Evolutionary conservation across 92 coral and sea anemone species (phyloP).

Genomic region (Ricordea florida): DNA sequence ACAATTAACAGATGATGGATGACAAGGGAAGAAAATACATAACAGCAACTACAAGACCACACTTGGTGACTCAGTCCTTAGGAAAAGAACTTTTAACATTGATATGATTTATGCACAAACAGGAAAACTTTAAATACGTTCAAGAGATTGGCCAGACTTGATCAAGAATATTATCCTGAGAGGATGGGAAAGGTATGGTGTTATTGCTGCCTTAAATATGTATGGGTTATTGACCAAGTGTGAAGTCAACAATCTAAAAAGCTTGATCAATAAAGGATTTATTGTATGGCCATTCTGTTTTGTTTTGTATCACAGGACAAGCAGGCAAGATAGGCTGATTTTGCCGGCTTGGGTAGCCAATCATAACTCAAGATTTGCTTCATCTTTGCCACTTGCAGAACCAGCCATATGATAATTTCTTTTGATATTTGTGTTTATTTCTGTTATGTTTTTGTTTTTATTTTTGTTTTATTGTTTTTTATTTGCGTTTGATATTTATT

Average conservation of each 20-base stretch:
- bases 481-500: conserved; percentile 8
- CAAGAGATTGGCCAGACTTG: conserved; percentile 79
- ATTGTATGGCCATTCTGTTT: not conserved
- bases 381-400: too few relatives aligned
- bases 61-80: not conserved
- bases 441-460: not conserved
- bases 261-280: not conserved
- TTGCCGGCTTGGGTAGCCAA: too few relatives aligned
- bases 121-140: conserved; percentile 84
- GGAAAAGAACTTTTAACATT: not conserved
- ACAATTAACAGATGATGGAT: too few relatives aligned
- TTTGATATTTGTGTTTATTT: not conserved
- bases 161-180: conserved; percentile 94
- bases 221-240: too few relatives aligned
- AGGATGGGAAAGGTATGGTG: conserved; percentile 92
- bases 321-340: too few relatives aligned
- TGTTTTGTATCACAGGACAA: not conserved
- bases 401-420: not conserved
- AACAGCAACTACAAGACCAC: too few relatives aligned
- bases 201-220: not conserved
- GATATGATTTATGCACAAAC: not conserved
- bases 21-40: too few relatives aligned
- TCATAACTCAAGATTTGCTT: too few relatives aligned
- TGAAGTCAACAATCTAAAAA: too few relatives aligned
- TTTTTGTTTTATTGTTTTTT: not conserved